Base-by-base conservation (phyloP, 2,113 vertebrate genomes). In the Caracal caracal region DNA sequence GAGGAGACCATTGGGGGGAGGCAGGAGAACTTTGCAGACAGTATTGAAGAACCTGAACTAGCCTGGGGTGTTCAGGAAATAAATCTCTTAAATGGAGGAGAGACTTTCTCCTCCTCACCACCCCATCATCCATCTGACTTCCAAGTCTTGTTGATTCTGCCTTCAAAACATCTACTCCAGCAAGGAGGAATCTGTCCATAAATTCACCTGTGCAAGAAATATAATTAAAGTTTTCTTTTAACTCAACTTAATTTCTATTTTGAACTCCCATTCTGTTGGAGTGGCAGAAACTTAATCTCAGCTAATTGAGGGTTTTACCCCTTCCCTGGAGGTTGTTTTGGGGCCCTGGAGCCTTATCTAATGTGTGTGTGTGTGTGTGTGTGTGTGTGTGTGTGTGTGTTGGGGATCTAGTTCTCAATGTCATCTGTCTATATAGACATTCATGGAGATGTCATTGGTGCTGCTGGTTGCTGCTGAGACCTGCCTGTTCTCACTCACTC, bases 171-270 rank as follows among this genome's bases (percentile, higher is more conserved):
- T 83, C 88, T 78, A 71, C 53, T 88, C n/a, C 5, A 37, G 68
- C 19, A n/a, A 63, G 59, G 33, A 83, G 78, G 68, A 94, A 33
- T 47, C 53, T 96, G 47, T 87, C 87, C 37, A 28, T 87, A 87
- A 87, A 68, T 49, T 56, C 33, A 82, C 10, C n/a, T 76, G 59
- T 84, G 71, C n/a, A 80, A 79, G 59, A 61, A 82, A 82, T 94
- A 87, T 68, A 84, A 95, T 87, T 88, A 90, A 93, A 66, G 43
- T 86, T 94, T 94, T 86, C 80, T 94, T 76, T 47, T 75, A 96
- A 86, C 81, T 90, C 71, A 68, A 30, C 49, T 73, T 71, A 90
- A 51, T 96, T 91, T 93, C 56, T 87, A 12, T 70, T 91, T 94
- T 81, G 66, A 92, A 49, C 71, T 53, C 79, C 7, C 33, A 66